These are phyloP conservation scores for Clanis bilineata DNA, from an alignment of 2,888 invertebrate genomes.

Conservation along the genomic window DNA sequence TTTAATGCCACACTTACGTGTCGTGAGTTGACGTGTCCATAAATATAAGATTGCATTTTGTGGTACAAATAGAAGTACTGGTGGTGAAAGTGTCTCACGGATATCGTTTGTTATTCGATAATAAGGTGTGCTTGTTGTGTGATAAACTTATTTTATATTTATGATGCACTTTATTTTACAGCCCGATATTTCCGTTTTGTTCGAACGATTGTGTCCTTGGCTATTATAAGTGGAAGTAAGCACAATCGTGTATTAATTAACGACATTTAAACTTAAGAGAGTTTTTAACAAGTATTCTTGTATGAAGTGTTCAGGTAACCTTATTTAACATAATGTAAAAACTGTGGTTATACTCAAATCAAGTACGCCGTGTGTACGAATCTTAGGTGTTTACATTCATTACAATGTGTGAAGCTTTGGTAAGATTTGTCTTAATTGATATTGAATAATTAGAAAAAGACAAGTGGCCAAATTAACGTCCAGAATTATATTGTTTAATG, in stretches of 20 bases:
- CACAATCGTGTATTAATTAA: conserved; percentile 4
- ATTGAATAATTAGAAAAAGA: conserved; percentile 58
- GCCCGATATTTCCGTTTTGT: conserved; percentile 19
- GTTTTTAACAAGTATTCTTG: conserved; percentile 26
- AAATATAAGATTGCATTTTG: conserved; percentile 62
- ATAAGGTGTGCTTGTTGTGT: conserved; percentile 53
- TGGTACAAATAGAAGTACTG: conserved; percentile 63
- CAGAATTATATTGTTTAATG: conserved; percentile 42
- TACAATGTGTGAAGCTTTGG: conserved; percentile 47
- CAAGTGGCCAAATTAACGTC: conserved; percentile 81
- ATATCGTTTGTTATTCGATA: conserved; percentile 37
- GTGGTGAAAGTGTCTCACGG: conserved; percentile 35
- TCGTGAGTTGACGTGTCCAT: conserved; percentile 54
- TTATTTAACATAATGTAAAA: not conserved
- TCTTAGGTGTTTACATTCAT: conserved; percentile 38
- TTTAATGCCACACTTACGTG: conserved; percentile 44
- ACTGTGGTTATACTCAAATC: not conserved
- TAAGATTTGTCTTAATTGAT: conserved; percentile 49
- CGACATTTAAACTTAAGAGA: conserved; percentile 13
- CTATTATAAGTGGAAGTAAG: not conserved
- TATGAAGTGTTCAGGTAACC: conserved; percentile 30
- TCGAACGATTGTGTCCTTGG: conserved; percentile 2
- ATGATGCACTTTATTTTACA: conserved; percentile 30
- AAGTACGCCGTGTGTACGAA: conserved; percentile 7
- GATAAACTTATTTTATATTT: conserved; percentile 40